Evolutionary conservation across 2,888 invertebrate species (phyloP), one percentile per base, ranked within the genome.

Genomic region (Oscheius onirici): DNA sequence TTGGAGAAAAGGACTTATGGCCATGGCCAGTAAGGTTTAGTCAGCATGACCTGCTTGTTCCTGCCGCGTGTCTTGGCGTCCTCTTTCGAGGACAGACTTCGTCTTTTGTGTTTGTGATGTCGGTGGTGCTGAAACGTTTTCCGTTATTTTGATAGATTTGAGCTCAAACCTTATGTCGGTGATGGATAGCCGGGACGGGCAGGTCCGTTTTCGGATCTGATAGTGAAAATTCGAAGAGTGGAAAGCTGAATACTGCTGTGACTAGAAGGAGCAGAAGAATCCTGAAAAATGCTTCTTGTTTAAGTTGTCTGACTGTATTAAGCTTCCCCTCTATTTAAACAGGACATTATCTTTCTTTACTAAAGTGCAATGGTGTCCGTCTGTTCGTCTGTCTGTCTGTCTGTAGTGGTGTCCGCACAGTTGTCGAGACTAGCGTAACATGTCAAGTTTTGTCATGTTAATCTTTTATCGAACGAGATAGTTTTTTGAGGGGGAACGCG

Each of bases 21-120:
- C 82, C 82, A 82, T 26, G 82, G 82, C 82, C 82, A 82, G 68
- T 81, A 82, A 51, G 82, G 82, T 71, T 82, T 82, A 5, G 81
- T 80, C 34, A 82, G 71, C 80, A 82, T 82, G 49, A 82, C 75
- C 58, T 82, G 81, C 58, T 81, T 81, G 73, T 79, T 75, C 24
- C 79, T 69, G n/a, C 58, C 58, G 17, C 76, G 77, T 11, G 70
- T 66, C 72, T 75, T 75, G 41, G 73, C 67, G 52, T 77, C 77
- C 55, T 79, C 79, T 26, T 79, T 77, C 15, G 79, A 79, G 49
- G 74, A 70, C 17, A 79, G 63, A 61, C 74, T 76, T 46, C 79
- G 74, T 46, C 79, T 75, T 26, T 70, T 75, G 34, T 79, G 77
- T 46, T 79, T 77, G 65, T 76, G 77, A 34, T 72, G 77, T 41